These are phyloP conservation scores for Meiosimyza platycephala DNA, from an alignment of 2,888 invertebrate genomes.

Conservation along the genomic window DNA sequence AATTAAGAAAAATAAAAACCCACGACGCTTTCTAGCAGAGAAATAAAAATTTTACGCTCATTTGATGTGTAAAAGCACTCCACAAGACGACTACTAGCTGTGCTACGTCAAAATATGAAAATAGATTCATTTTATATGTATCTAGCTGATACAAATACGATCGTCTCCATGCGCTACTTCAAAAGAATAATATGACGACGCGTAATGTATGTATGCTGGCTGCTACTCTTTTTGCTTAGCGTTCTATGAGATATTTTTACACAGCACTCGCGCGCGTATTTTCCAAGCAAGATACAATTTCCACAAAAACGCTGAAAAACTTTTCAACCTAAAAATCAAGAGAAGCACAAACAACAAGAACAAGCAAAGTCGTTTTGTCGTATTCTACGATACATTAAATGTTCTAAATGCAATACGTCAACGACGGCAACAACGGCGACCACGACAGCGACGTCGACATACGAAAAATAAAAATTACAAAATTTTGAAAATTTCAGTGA, in stretches of 20 bases:
- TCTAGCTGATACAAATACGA: constrained; percentile 1
- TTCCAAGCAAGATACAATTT: constrained; percentile 11
- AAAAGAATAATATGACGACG: too few relatives aligned
- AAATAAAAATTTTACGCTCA: too few relatives aligned
- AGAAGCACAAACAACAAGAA: constrained; percentile 13
- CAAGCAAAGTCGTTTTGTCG: background rate
- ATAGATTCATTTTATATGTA: constrained; percentile 5
- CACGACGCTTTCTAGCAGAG: too few relatives aligned
- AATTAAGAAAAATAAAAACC: too few relatives aligned
- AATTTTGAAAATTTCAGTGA: constrained; percentile 41
- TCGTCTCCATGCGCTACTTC: background rate
- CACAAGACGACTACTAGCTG: background rate
- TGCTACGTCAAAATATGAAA: background rate
- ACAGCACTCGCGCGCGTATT: background rate
- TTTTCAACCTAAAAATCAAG: constrained; percentile 5
- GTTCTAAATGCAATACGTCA: background rate
- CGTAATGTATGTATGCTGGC: background rate
- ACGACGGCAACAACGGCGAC: too few relatives aligned
- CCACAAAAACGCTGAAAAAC: background rate
- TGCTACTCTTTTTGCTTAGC: background rate
- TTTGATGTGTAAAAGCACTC: too few relatives aligned
- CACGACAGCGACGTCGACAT: too few relatives aligned
- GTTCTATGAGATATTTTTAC: constrained; percentile 23
- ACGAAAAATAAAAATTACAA: constrained; percentile 25
- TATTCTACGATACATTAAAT: background rate